Conservation (phyloP, 2,888 invertebrate genomes). For the Candidula unifasciata region DNA sequence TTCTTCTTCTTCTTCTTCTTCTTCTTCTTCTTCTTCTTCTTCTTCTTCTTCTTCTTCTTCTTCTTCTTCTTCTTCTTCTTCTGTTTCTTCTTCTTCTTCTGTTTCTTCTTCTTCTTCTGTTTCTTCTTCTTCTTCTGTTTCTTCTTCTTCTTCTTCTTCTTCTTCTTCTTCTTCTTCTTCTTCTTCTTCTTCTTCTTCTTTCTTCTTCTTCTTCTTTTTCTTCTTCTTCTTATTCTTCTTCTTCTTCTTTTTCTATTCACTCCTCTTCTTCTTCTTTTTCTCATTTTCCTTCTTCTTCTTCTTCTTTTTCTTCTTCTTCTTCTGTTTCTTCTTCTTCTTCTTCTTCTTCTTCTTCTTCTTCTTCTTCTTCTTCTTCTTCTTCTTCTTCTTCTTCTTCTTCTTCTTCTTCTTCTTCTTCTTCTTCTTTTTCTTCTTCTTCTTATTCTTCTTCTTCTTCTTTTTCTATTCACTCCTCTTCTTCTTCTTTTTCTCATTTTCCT, state of each 20-base stretch:
- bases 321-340: too few relatives aligned
- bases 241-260: too few relatives aligned
- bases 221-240: too few relatives aligned
- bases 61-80: neutral
- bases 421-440: too few relatives aligned
- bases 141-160: slow-evolving; percentile 22
- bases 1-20: too few relatives aligned
- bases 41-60: neutral
- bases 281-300: neutral
- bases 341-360: slow-evolving; percentile 21
- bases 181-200: neutral
- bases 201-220: neutral
- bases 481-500: neutral
- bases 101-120: too few relatives aligned
- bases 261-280: too few relatives aligned
- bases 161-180: neutral
- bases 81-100: too few relatives aligned
- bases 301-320: neutral
- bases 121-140: too few relatives aligned
- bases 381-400: neutral
- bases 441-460: too few relatives aligned
- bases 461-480: too few relatives aligned
- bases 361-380: neutral
- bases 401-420: neutral
- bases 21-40: neutral